A percentile compares a stretch with the other conserved stretches of the same genome.
phyloP scores from a whole-genome alignment of 2,797 vertebrate species.

The Manis pentadactyla region DNA sequence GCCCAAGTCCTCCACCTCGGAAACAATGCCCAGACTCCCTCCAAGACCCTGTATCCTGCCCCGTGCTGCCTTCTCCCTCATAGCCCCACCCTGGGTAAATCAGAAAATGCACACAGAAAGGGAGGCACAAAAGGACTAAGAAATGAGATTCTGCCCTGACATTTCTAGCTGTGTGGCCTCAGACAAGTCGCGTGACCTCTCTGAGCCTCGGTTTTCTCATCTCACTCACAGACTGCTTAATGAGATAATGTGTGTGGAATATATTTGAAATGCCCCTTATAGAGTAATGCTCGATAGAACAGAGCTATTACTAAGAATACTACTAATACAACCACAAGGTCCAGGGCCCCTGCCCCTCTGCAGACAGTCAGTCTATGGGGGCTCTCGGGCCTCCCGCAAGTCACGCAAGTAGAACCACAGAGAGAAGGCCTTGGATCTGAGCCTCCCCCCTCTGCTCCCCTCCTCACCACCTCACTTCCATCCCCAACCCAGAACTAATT shows the following conservation, averaged over 20 bases:
- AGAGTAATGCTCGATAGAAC: not conserved
- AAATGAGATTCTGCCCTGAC: not conserved
- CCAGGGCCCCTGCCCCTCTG: not conserved
- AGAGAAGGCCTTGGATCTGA: not conserved
- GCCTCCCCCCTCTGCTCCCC: not conserved
- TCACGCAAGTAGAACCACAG: too few relatives aligned
- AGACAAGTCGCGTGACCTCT: not conserved
- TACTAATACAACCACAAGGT: not conserved
- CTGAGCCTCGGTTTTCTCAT: not conserved
- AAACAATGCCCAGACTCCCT: not conserved
- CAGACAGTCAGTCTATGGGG: accelerated
- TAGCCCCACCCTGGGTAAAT: not conserved
- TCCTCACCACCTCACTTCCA: not conserved
- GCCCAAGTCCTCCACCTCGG: not conserved
- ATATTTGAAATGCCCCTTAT: not conserved
- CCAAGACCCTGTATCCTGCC: not conserved
- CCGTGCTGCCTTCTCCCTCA: accelerated
- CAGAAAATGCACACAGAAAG: not conserved
- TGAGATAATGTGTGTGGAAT: not conserved
- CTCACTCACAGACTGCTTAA: not conserved
- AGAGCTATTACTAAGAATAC: not conserved
- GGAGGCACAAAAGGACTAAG: not conserved
- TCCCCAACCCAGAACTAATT: not conserved
- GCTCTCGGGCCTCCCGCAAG: not conserved
- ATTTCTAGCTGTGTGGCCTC: not conserved